Conservation (phyloP, 2,113 vertebrate species). For the Nyctereutes procyonoides region DNA sequence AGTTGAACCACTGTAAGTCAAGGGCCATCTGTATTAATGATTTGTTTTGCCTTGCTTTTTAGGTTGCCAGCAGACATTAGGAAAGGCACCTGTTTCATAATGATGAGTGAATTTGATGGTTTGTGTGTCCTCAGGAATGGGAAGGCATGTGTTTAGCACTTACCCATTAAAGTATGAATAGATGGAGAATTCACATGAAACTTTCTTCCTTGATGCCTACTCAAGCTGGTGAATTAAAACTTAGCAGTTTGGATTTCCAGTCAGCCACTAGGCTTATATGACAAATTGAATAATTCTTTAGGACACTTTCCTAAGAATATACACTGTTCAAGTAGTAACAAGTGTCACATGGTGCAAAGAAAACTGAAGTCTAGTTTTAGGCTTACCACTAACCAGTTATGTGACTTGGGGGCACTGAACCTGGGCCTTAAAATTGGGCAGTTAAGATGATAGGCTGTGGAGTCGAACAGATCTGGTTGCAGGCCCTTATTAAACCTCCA, state of each 20-base stretch:
- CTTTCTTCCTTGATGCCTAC: not conserved
- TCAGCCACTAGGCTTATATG: not conserved
- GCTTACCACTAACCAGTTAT: not conserved
- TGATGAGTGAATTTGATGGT: conserved; percentile 23
- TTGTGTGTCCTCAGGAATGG: not conserved
- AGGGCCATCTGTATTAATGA: not conserved
- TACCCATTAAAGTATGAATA: conserved; percentile 38
- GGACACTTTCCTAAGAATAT: not conserved
- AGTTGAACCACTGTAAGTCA: not conserved
- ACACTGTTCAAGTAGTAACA: not conserved
- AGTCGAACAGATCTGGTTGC: not conserved
- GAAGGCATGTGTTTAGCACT: conserved; percentile 17
- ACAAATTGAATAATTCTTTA: conserved; percentile 12
- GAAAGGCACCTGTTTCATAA: not conserved
- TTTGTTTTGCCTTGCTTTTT: conserved; percentile 54
- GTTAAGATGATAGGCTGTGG: conserved; percentile 6
- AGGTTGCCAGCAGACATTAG: not conserved
- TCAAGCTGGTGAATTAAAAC: not conserved
- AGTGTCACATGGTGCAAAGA: not conserved
- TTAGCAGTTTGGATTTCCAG: conserved; percentile 23
- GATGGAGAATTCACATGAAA: conserved; percentile 12
- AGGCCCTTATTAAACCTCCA: not conserved
- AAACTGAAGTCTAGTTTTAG: not conserved
- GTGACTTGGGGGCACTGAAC: not conserved
- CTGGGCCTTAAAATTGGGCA: not conserved